Conservation (phyloP, 2,113 vertebrate genomes). For the Zosterops lateralis region DNA sequence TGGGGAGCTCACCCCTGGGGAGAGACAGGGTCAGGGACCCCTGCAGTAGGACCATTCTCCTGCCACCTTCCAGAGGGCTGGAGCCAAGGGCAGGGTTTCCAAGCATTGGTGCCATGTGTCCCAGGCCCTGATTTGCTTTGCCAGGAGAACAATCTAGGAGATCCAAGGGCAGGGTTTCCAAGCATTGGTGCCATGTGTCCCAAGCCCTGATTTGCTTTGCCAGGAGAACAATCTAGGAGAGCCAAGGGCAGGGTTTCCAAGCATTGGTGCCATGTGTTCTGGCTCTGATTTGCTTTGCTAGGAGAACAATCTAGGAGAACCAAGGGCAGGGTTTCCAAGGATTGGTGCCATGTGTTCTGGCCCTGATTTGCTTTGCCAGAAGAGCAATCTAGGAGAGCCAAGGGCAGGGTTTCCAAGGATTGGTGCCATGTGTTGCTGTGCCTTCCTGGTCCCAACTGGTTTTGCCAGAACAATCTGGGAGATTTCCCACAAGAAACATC, state of each 20-base stretch:
- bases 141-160: too few species aligned
- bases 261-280: too few species aligned
- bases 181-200: too few species aligned
- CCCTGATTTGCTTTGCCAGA: too few species aligned
- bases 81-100: not conserved
- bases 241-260: too few species aligned
- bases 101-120: too few species aligned
- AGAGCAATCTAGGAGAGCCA: not conserved
- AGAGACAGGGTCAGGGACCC: not conserved
- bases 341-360: not conserved
- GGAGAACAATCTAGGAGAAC: too few species aligned
- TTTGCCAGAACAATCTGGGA: slow-evolving; percentile 21
- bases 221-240: too few species aligned
- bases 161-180: too few species aligned
- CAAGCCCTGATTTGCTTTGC: too few species aligned
- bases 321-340: not conserved
- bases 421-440: fast-evolving
- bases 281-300: too few species aligned
- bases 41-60: not conserved
- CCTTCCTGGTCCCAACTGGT: fast-evolving
- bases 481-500: slow-evolving; percentile 34
- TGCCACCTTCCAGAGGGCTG: not conserved
- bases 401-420: not conserved
- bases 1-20: not conserved
- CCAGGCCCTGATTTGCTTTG: too few species aligned